Conservation (phyloP, 64 coral and sea anemone species). For the Montipora capricornis region DNA sequence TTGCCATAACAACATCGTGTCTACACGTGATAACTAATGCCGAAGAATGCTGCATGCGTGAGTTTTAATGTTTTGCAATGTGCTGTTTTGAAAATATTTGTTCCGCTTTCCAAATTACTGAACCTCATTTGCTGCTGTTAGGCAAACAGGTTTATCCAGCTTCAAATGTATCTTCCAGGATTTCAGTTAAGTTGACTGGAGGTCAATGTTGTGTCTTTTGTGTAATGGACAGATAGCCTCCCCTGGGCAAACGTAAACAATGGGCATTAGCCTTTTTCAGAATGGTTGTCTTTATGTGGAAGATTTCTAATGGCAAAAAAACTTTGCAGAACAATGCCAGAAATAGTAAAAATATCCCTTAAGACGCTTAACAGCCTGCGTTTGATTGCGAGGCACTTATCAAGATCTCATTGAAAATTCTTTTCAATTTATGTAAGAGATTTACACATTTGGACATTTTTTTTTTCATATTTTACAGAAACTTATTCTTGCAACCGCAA, state of each 20-base stretch:
- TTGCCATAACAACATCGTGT: constrained; percentile 39
- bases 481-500: not conserved
- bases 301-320: not conserved
- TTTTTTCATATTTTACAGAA: not conserved
- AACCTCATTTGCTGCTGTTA: constrained; percentile 27
- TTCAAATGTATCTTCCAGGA: not conserved
- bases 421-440: not conserved
- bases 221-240: not conserved
- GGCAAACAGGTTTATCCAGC: constrained; percentile 8
- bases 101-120: constrained; percentile 30
- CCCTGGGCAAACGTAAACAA: not conserved
- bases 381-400: not conserved
- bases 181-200: not conserved
- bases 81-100: not conserved
- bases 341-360: constrained; percentile 10
- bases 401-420: not conserved
- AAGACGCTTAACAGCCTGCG: not conserved
- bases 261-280: not conserved
- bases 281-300: not conserved
- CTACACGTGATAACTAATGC: constrained; percentile 3
- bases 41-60: not conserved
- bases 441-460: not conserved
- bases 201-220: constrained; percentile 10
- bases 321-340: not conserved
- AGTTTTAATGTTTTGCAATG: not conserved